These are phyloP conservation scores for Sebastes nivosus DNA, from an alignment of 2,797 vertebrate genomes.

Conservation along the genomic window DNA sequence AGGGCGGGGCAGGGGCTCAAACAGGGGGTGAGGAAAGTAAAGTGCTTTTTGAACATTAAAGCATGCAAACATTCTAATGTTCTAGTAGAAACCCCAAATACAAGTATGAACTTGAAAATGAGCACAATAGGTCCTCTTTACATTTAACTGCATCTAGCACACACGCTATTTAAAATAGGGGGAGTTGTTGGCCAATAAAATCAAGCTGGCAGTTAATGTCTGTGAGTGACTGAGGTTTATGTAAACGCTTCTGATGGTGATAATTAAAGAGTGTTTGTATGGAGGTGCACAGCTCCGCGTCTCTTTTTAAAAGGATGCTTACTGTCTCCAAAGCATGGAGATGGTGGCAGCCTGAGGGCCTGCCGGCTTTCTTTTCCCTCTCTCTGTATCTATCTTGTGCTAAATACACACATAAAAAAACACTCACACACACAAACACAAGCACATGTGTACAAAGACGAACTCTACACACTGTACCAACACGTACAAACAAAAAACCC, in stretches of 20 bases:
- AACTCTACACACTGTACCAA: conserved; percentile 39
- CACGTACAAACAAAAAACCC: conserved; percentile 54
- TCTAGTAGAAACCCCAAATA: no score
- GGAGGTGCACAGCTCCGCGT: conserved; percentile 62
- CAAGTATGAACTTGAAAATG: no score
- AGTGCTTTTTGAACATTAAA: no score
- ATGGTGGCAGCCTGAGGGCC: conserved; percentile 73
- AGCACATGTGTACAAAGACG: conserved; percentile 22
- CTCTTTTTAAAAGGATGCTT: conserved; percentile 78
- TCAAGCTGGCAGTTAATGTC: conserved; percentile 65
- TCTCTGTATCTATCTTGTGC: conserved; percentile 55
- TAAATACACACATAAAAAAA: conserved; percentile 52
- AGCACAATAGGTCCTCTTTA: no score
- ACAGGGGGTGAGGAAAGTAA: no score
- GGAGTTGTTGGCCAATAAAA: conserved; percentile 40
- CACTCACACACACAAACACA: conserved; percentile 23
- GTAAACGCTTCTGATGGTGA: conserved; percentile 74
- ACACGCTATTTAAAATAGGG: not conserved
- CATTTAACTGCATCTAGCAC: conserved; percentile 14
- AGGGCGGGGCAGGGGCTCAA: no score
- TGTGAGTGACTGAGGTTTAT: conserved; percentile 68
- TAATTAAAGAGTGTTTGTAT: conserved; percentile 80
- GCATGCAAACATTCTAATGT: no score
- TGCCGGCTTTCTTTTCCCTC: conserved; percentile 55
- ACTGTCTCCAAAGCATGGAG: conserved; percentile 73